Base-by-base conservation (phyloP, 1,140 invertebrate genomes). In the Sminthurinus signatus region DNA sequence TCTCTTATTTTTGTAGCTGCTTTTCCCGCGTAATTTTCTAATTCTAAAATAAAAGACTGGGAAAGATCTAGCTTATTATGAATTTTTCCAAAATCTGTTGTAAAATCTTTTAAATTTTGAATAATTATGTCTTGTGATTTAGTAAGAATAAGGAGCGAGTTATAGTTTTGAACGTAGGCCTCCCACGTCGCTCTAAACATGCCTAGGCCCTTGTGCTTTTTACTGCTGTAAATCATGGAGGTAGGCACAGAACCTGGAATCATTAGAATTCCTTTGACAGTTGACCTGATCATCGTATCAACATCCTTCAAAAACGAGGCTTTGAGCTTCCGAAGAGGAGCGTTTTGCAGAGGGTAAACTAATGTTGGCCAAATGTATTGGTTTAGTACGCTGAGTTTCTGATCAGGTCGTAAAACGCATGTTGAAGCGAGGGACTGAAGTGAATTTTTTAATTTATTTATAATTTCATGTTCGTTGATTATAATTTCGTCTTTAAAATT, bases 401-500 rank as follows among this genome's bases (percentile, higher is more conserved):
- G 56, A n/a, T 44, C 23, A 27, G 39, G 39, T 17, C 36, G 21
- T 1, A 59, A 28, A 1, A 59, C 15, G 2, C 21, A 14, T n/a
- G 39, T 46, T 21, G 39, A 44, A 17, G 19, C 42, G 2, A 59
- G 10, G 2, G 2, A 27, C 31, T 59, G 28, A 42, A 59, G 39
- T 3, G 21, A 3, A 4, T 27, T 28, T 28, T 31, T 21, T 5
- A 59, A n/a, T 28, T 59, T 59, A 29, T 23, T 21, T 3, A 57
- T 2, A 2, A 57, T 32, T 2, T 19, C 2, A 2, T 42, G 23
- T 42, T 42, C 42, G 17, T 59, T 27, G 36, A 59, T 27, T 5
- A 43, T 8, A n/a, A 59, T 29, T 44, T 46, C 56, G 46, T 59
- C 27, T 15, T 29, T 46, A 42, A 59, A 59, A 4, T 8, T 57